Conservation (phyloP, 2,797 vertebrate species). For the Neopelma chrysocephalum region DNA sequence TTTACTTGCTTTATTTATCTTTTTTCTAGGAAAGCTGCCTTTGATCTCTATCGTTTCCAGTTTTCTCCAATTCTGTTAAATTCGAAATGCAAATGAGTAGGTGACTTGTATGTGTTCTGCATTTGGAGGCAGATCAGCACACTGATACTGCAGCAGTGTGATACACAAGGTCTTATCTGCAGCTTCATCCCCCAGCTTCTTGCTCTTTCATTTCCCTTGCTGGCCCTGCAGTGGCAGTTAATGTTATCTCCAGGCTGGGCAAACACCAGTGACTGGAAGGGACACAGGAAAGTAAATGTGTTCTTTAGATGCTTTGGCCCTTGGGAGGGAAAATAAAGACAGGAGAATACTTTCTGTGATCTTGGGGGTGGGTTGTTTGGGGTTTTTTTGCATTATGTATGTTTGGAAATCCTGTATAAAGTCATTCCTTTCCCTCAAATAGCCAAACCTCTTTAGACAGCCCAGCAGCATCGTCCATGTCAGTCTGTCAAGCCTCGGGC, state of each 20-base stretch:
- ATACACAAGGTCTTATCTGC: constrained; percentile 1
- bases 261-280: background rate
- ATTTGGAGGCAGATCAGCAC: background rate
- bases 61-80: constrained; percentile 31
- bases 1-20: background rate
- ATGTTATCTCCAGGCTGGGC: background rate
- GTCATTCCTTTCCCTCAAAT: background rate
- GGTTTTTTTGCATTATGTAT: background rate
- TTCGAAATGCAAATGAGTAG: background rate
- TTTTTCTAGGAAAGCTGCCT: background rate
- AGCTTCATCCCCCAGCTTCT: constrained; percentile 1
- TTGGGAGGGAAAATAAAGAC: background rate
- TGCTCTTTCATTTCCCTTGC: constrained; percentile 33
- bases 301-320: background rate
- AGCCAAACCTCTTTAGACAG: background rate
- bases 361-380: background rate
- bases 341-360: background rate
- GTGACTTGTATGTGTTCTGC: background rate
- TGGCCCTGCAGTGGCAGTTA: background rate
- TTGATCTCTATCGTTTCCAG: background rate
- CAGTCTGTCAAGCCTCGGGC: background rate
- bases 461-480: background rate
- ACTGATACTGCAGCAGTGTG: background rate
- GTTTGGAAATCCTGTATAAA: background rate
- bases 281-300: background rate